Evolutionary conservation across 2,113 vertebrate species (phyloP).

Genomic region (Phylloscopus trochilus): DNA sequence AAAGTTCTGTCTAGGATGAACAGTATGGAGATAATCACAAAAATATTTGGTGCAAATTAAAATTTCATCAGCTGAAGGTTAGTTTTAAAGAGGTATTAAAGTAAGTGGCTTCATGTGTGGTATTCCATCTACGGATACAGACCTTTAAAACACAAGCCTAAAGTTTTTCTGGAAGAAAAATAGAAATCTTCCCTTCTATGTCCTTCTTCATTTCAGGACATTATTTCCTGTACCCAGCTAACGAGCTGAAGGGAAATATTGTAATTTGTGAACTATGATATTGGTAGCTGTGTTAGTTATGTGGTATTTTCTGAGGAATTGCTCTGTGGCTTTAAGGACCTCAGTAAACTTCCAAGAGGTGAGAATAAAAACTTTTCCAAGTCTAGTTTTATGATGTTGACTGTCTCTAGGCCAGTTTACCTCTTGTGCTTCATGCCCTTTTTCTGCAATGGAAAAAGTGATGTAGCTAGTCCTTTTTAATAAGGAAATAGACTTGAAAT

Average conservation of each 20-base stretch:
- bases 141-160: background rate
- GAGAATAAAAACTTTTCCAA: background rate
- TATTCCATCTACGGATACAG: background rate
- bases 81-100: background rate
- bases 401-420: background rate
- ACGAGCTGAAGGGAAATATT: background rate
- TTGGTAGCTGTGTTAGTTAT: background rate
- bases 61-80: background rate
- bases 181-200: background rate
- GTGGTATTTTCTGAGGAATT: background rate
- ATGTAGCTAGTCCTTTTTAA: background rate
- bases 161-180: background rate
- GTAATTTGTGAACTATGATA: background rate
- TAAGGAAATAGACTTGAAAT: background rate
- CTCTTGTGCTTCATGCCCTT: background rate
- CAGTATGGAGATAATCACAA: background rate
- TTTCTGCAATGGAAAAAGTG: background rate
- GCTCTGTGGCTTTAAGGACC: background rate
- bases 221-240: background rate
- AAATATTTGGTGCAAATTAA: background rate
- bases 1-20: background rate
- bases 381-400: background rate
- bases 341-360: background rate
- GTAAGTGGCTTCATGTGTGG: background rate
- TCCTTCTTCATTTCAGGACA: background rate